Base-by-base conservation (phyloP, 2,797 vertebrate genomes). In the Mormyrops boulengeri region DNA sequence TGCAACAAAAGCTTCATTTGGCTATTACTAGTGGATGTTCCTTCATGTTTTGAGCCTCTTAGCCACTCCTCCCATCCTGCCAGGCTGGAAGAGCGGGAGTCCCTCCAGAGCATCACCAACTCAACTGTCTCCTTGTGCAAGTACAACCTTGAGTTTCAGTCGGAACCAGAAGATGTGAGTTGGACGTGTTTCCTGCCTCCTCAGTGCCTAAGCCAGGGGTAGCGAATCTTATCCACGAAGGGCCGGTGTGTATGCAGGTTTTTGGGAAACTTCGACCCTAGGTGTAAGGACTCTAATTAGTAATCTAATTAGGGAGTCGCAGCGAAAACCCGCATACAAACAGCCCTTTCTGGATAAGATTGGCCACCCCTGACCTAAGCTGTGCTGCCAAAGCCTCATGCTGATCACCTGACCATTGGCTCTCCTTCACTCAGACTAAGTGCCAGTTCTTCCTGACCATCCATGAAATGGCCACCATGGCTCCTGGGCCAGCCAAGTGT, bases 51-150 rank as follows among this genome's bases (percentile, higher is more conserved):
- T 47, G 77, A 82, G 41, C 4, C 77, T 82, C 77, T 82, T 82
- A 82, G 7, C 3, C 17, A 47, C 41, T n/a, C 77, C 77, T 47
- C 3, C 41, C 7, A 19, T 19, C 8, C 77, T 82, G 49, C 85
- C 85, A 86, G 85, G 85, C 26, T 86, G 50, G 85, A 86, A 49
- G 85, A 86, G 50, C 85, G 85, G 6, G 85, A 86, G 85, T 86
- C 85, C 49, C 85, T 86, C 22, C 49, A 34, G 50, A 55, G 85
- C 85, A 49, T 86, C 85, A 55, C 49, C 30, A 17, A 55, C 50
- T 55, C 22, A 17, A 55, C 85, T 4, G 85, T 86, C 26, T 55
- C 26, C 26, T 50, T 86, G 49, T 86, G 85, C 85, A 49, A 34
- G 49, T 86, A 86, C 85, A 86, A 34, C 85, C 85, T 86, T 30